Conservation (phyloP, 2,888 invertebrate genomes). For the Ypsolopha sequella region DNA sequence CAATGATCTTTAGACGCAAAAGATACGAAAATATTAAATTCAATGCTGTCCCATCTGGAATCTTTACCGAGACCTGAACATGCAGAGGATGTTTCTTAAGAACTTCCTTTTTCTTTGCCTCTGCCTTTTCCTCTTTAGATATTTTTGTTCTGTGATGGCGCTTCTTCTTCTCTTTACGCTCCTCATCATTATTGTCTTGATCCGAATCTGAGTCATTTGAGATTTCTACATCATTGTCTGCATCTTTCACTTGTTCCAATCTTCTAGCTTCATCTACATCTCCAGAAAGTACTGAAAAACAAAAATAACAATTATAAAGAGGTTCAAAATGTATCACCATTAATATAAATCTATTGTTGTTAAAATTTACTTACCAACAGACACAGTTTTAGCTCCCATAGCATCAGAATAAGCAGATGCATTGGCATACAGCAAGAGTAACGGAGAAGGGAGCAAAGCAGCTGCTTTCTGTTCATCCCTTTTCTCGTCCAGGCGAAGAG, state of each 20-base stretch:
- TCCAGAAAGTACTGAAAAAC: slow-evolving; percentile 68
- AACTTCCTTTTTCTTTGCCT: slow-evolving; percentile 76
- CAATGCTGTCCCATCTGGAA: slow-evolving; percentile 75
- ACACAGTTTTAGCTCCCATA: slow-evolving; percentile 66
- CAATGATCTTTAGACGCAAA: slow-evolving; percentile 78
- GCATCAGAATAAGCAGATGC: slow-evolving; percentile 85
- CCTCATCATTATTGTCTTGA: slow-evolving; percentile 72
- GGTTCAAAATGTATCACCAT: no score
- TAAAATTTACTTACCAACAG: slow-evolving; percentile 41
- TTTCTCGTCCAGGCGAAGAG: slow-evolving; percentile 83
- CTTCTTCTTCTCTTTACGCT: slow-evolving; percentile 70
- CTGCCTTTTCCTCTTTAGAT: slow-evolving; percentile 74
- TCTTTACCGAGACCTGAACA: slow-evolving; percentile 74
- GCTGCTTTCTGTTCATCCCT: slow-evolving; percentile 83
- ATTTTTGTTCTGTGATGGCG: slow-evolving; percentile 74
- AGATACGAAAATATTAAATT: slow-evolving; percentile 78
- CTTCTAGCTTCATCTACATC: slow-evolving; percentile 79
- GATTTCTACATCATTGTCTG: slow-evolving; percentile 64
- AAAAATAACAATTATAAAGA: slow-evolving; percentile 5
- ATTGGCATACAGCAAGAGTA: slow-evolving; percentile 91
- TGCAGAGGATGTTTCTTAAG: slow-evolving; percentile 80
- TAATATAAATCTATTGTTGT: background rate
- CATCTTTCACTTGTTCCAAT: slow-evolving; percentile 65
- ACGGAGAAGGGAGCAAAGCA: slow-evolving; percentile 80
- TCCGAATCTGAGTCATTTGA: slow-evolving; percentile 79